Evolutionary conservation across 2,113 vertebrate species (phyloP).

Genomic region (Glareola pratincola): DNA sequence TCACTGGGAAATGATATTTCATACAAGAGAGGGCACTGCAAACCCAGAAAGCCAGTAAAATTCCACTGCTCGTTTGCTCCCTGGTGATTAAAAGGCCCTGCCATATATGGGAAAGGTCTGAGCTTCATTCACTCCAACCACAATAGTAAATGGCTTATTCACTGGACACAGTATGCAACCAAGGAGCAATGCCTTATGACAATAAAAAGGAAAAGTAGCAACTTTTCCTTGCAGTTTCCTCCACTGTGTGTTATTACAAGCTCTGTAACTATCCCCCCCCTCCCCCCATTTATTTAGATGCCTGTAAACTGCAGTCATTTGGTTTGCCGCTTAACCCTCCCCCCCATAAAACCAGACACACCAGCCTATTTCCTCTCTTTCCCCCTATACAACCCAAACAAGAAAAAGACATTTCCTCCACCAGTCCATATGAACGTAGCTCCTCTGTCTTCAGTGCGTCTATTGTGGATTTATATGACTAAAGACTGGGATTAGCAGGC

Average conservation of each 20-base stretch:
- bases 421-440: not conserved
- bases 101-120: conserved; percentile 67
- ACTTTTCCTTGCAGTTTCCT: not conserved
- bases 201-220: not conserved
- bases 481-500: not conserved
- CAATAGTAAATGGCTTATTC: conserved; percentile 19
- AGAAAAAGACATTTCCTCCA: conserved; percentile 12
- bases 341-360: not conserved
- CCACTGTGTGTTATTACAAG: not conserved
- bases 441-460: not conserved
- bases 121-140: conserved; percentile 13
- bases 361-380: conserved; percentile 4
- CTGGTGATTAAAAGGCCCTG: conserved; percentile 47
- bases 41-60: conserved; percentile 43
- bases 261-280: not conserved
- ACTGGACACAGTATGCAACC: conserved; percentile 7
- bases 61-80: conserved; percentile 17
- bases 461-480: not conserved
- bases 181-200: not conserved
- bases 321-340: conserved; percentile 5
- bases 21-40: conserved; percentile 49
- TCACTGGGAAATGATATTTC: conserved; percentile 2
- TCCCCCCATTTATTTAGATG: not conserved
- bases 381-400: not conserved
- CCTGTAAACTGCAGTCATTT: not conserved